phyloP scores from a whole-genome alignment of 2,888 invertebrate species.

The Pheosia tremula region DNA sequence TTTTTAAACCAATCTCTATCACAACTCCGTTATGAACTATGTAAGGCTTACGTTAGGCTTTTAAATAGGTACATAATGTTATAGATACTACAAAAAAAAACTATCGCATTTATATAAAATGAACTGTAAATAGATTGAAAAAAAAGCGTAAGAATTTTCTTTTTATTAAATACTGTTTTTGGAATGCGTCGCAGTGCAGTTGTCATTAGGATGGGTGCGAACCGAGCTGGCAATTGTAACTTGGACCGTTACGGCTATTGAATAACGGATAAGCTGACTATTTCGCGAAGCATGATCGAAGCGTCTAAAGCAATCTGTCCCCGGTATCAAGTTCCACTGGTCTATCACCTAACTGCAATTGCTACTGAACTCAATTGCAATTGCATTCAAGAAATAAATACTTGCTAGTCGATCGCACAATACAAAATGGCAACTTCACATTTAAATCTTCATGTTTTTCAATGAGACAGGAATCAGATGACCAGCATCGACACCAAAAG shows the following conservation, averaged over 20 bases:
- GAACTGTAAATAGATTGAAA: constrained; percentile 34
- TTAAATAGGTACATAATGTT: constrained; percentile 47
- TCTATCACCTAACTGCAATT: background rate
- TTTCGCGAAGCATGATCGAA: constrained; percentile 19
- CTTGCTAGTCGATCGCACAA: constrained; percentile 8
- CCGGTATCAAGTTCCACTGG: background rate
- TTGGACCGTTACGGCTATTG: background rate
- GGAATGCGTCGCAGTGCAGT: constrained; percentile 73
- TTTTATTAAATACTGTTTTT: constrained; percentile 68
- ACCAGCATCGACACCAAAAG: constrained; percentile 66
- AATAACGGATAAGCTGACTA: background rate
- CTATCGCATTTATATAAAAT: constrained; percentile 27
- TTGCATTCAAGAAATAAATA: background rate
- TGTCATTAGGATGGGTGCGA: constrained; percentile 21
- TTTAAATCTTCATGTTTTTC: constrained; percentile 57
- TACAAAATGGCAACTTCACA: constrained; percentile 43
- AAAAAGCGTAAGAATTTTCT: constrained; percentile 59
- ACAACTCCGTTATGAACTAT: constrained; percentile 32
- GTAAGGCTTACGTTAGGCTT: constrained; percentile 45
- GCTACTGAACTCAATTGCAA: background rate
- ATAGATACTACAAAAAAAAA: constrained; percentile 51
- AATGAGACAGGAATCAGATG: constrained; percentile 60
- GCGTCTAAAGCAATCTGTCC: constrained; percentile 13
- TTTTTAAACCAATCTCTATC: constrained; percentile 2
- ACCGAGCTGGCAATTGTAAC: background rate